Base-by-base conservation (phyloP, 1,140 invertebrate species). In the Zelostemma sp. region DNA sequence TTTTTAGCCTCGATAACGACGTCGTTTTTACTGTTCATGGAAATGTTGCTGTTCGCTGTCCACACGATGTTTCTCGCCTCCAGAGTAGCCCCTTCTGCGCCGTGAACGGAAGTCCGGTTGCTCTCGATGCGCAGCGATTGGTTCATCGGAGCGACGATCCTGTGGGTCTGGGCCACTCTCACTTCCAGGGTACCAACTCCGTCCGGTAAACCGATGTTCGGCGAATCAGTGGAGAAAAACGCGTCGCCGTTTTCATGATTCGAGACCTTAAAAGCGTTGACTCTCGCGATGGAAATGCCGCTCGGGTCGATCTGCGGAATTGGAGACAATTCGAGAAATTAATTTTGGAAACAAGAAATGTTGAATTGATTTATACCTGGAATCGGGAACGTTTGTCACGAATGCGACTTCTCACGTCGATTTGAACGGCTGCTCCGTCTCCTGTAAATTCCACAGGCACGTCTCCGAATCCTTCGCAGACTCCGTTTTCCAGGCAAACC, bases 21-120 rank as follows among this genome's bases (percentile, higher is more conserved):
- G 1, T 90, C 91, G 74, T 95, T 95, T 11, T 92, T 88, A 16
- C 92, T 93, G 66, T 92, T 92, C 0, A 96, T 81, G 55, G 88
- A 88, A 14, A 97, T 89, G 72, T 95, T 92, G 59, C 93, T 90
- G 74, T 95, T 93, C 0, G 94, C 93, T 33, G 87, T 89, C 86
- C 90, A 88, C 4, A 88, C 73, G 17, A 93, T 87, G 53, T 88
- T 85, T 58, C 88, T 88, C 5, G 89, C 86, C 63, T 92, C 89
- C 54, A 94, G 86, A 12, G 73, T 80, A 15, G 83, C 57, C 0
- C 91, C 92, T 74, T 93, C 91, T 0, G 90, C 88, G 0, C 92
- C 92, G 53, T 88, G 86, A 1, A 92, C 80, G 18, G 86, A 84
- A 14, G 89, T 86, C 4, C 84, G 82, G 1, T 90, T 88, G 0